Evolutionary conservation across 2,113 vertebrate genomes (phyloP), one percentile per base, ranked within the genome.

Genomic region (Prunella himalayana): DNA sequence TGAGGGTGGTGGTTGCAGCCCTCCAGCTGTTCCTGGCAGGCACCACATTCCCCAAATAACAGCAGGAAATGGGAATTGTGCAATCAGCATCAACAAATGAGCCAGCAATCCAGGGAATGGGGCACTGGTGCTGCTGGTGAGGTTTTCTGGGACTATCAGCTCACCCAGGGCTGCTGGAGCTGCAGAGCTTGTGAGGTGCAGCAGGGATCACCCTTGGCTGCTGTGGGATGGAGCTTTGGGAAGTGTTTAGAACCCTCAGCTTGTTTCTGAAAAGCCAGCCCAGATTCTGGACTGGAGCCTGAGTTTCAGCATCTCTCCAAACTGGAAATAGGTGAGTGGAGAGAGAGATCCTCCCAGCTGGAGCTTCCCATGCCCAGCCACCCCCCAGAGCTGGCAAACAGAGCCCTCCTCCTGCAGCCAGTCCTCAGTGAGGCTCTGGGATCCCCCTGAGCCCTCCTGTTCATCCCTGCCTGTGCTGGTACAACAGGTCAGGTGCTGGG

Each of bases 101-200:
- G 64, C 66, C 45, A 35, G 8, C 0, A 0, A 41, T 28, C 9
- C 59, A 37, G 25, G 59, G 28, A 28, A 50, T 39, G 42, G 7
- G 61, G 61, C 0, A 0, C 19, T 57, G 41, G 25, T 45, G 45
- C 24, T 61, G 82, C 72, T 41, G 5, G 0, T 21, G 63, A 35
- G 28, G n/a, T 18, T 51, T 63, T 31, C 54, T 71, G 83, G 47
- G 25, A 4, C 78, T 15, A 11, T 20, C 56, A 21, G 33, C 65
- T 28, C 37, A 37, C 37, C 37, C 37, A 37, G 37, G 37, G 37
- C 44, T 66, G 44, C 24, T 44, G 37, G 35, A 64, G 41, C 59
- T 73, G 86, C 82, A 18, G 68, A 44, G 37, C 75, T 64, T 9
- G 1, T 3, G 64, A 2, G 5, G 27, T 4, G 7, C 19, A 30